Evolutionary conservation across 1,140 invertebrate species (phyloP), one percentile per base, ranked within the genome.

Genomic region (Trachelipus rathkii): DNA sequence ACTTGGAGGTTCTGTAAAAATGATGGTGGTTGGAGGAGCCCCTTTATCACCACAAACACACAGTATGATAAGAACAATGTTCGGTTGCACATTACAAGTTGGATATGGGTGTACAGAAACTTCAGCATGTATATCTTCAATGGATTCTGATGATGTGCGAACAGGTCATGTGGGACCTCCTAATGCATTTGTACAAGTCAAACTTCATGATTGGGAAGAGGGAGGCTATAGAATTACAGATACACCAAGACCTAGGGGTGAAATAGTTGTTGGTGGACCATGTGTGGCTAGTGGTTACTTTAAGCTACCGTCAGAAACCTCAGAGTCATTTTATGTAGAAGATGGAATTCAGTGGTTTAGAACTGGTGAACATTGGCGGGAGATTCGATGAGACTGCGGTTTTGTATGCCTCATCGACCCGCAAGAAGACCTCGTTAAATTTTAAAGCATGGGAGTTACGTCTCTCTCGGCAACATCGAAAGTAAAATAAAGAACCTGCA

Each of bases 81-180:
- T 99, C 24, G 97, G 95, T 84, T 91, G 93, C 67, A 91, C 92
- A 68, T 90, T 99, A 24, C 89, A 94, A 71, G 95, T 97, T 84
- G 97, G 97, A 69, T 99, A 99, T 87, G 97, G 97, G 9, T 89
- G 99, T 46, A 99, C 97, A 0, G 97, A 99, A 89, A 98, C 96
- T 10, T 93, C 92, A 81, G 96, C 95, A 3, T 95, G 92, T 83
- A 95, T 94, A 43, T 93, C 94, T 19, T 92, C 97, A 73, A 93
- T 94, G 89, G 91, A 95, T 84, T 86, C 91, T 91, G 87, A 86
- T 87, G 88, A 79, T 60, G 21, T 33, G 44, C 50, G 77, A 15
- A 77, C 80, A 7, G 80, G 82, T 21, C 79, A 81, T n/a, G 78
- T 77, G 44, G 82, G 82, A 11, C 78, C 82, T 15, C 82, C 82